These are phyloP conservation scores for Temnopleurus reevesii DNA, from an alignment of 53 echinoderm and acorn worm genomes.

Conservation along the genomic window DNA sequence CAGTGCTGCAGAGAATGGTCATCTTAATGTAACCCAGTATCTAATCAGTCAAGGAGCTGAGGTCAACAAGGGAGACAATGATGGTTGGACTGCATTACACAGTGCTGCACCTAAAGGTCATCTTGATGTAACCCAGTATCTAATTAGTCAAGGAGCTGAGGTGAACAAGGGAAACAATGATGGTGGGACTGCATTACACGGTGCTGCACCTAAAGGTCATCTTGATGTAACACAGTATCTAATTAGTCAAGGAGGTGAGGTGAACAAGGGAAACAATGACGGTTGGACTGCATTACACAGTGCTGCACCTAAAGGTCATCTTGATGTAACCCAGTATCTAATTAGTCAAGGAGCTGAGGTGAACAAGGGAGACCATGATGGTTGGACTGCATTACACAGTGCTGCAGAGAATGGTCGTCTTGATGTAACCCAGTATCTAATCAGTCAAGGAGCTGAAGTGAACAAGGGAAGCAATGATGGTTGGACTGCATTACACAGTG, in stretches of 20 bases:
- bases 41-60: neutral
- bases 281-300: neutral
- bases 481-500: neutral
- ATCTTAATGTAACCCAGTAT: neutral
- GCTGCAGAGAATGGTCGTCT: neutral
- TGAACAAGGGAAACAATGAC: neutral
- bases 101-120: neutral
- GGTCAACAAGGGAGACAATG: neutral
- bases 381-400: neutral
- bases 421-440: neutral
- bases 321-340: neutral
- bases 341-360: neutral
- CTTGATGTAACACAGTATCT: neutral
- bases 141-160: neutral
- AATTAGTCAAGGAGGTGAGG: neutral
- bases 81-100: neutral
- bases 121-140: neutral
- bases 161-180: neutral
- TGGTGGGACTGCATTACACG: neutral
- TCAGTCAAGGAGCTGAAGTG: neutral
- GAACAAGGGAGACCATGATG: neutral
- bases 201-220: neutral
- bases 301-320: neutral
- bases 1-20: neutral
- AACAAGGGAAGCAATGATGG: neutral